These are phyloP conservation scores for Orthonychiurus folsomi DNA, from an alignment of 2,888 invertebrate species.

Conservation along the genomic window DNA sequence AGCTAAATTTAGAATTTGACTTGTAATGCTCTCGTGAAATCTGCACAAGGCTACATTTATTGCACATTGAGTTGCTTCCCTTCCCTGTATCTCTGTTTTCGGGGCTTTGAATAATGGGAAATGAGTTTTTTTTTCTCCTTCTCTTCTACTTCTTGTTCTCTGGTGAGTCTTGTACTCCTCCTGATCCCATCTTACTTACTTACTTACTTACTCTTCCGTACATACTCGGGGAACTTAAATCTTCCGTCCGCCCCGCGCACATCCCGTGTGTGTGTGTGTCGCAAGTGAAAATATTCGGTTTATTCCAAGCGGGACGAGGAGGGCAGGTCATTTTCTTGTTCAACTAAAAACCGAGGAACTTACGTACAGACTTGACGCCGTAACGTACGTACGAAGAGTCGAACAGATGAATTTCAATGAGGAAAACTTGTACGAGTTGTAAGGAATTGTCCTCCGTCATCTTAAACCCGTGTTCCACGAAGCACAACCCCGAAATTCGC, in stretches of 20 bases:
- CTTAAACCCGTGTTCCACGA: no score
- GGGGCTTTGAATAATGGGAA: conserved; percentile 20
- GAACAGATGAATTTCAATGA: conserved; percentile 1
- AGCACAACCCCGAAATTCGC: neutral
- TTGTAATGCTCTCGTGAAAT: conserved; percentile 14
- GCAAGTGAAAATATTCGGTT: conserved; percentile 6
- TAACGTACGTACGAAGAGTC: no score
- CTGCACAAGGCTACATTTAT: conserved; percentile 21
- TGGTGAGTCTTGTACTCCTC: neutral
- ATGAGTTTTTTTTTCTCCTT: conserved; percentile 11
- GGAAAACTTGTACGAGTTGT: no score
- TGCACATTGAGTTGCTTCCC: conserved; percentile 12
- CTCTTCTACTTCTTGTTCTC: neutral
- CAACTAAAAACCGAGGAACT: neutral
- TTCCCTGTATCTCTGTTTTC: neutral
- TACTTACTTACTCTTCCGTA: no score
- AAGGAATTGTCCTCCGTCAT: no score
- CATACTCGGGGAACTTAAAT: no score
- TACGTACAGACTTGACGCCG: neutral
- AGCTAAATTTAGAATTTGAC: neutral
- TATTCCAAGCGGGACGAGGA: neutral
- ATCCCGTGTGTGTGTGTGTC: neutral
- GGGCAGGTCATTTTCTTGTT: neutral
- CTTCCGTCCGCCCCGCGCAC: no score
- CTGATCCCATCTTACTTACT: conserved; percentile 11